These are phyloP conservation scores for Tragelaphus buxtoni DNA, from an alignment of 2,113 vertebrate species.

Conservation along the genomic window DNA sequence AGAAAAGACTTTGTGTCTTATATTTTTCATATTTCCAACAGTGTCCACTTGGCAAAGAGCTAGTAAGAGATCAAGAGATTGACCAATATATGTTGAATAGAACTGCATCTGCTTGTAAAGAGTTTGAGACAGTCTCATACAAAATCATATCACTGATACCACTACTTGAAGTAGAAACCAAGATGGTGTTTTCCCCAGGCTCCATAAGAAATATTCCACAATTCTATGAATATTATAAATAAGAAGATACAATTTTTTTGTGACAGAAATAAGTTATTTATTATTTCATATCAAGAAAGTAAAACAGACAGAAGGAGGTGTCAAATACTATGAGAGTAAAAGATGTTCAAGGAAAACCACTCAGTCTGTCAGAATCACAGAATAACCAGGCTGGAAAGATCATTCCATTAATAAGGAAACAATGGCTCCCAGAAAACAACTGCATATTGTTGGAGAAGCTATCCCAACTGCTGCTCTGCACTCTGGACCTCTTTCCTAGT, in stretches of 20 bases:
- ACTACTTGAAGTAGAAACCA: not conserved
- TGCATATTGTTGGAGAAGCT: fast-evolving
- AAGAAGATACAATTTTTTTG: not conserved
- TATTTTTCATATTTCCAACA: not conserved
- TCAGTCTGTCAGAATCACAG: not conserved
- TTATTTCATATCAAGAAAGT: constrained; percentile 29
- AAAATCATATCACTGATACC: not conserved
- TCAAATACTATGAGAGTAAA: not conserved
- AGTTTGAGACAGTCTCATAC: not conserved
- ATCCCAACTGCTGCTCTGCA: too few relatives aligned
- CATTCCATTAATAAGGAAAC: not conserved
- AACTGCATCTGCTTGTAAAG: not conserved
- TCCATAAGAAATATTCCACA: not conserved
- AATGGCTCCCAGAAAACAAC: not conserved
- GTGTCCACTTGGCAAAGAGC: not conserved
- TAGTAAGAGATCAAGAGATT: not conserved
- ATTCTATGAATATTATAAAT: not conserved
- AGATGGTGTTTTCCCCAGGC: not conserved
- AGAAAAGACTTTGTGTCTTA: not conserved
- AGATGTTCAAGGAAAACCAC: not conserved
- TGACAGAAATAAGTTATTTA: not conserved
- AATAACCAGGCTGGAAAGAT: not conserved
- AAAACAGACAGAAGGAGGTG: not conserved
- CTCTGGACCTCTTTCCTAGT: too few relatives aligned
- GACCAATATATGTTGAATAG: not conserved